Evolutionary conservation across 1,140 invertebrate genomes (phyloP).

Genomic region (Solenopsis fugax): DNA sequence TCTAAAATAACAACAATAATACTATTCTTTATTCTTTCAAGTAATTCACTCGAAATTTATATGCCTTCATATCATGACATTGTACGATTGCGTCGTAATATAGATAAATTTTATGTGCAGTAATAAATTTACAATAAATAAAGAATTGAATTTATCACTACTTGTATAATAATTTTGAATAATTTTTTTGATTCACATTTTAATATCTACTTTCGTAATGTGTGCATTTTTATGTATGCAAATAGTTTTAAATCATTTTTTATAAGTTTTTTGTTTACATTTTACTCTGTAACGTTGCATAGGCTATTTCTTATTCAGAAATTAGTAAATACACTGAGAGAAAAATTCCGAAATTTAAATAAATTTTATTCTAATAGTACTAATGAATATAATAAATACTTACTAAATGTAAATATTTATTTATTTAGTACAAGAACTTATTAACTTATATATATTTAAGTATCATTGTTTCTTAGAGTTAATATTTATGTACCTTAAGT

Average conservation of each 20-base stretch:
- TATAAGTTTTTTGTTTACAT: background rate
- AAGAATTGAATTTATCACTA: background rate
- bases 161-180: background rate
- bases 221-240: background rate
- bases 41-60: background rate
- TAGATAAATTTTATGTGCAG: constrained; percentile 7
- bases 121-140: constrained; percentile 1
- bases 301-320: background rate
- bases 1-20: background rate
- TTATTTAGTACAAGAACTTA: too few species aligned
- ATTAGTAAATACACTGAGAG: too few species aligned
- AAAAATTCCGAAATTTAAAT: too few species aligned
- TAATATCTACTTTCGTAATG: background rate
- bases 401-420: too few species aligned
- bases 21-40: background rate
- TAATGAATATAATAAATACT: too few species aligned
- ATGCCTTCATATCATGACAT: background rate
- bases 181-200: background rate
- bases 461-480: too few species aligned
- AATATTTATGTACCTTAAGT: too few species aligned
- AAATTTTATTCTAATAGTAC: too few species aligned
- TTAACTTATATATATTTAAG: too few species aligned
- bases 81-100: background rate
- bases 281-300: too few species aligned
- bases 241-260: background rate